Base-by-base conservation (phyloP, 2,113 vertebrate genomes). In the Gobius niger region DNA sequence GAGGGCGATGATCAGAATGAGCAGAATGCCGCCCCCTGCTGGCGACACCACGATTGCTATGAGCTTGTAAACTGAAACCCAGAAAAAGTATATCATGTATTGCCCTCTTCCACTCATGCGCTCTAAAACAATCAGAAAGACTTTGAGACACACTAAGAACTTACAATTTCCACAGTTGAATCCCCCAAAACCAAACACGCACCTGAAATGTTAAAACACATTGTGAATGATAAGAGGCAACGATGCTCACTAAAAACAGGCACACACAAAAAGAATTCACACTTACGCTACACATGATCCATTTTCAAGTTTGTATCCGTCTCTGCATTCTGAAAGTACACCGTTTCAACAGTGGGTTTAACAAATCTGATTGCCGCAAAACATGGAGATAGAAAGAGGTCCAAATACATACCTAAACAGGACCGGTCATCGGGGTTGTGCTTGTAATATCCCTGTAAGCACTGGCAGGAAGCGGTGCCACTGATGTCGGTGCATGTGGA, bases 141-240 rank as follows among this genome's bases (percentile, higher is more conserved):
- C 44, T 56, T 49, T 15, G 3, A 9, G 6, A n/a, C n/a, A n/a
- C n/a, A n/a, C n/a, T n/a, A n/a, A n/a, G n/a, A 10, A 95, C 96
- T 95, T 88, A 98, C 98, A 96, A 70, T 98, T 98, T 81, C 92
- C 95, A 83, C 98, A 99, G 88, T 99, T 98, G 87, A 98, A 97
- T 85, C 98, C 98, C 64, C 98, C 98, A 60, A 99, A 95, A 75
- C 97, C 98, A 60, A 98, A 99, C 0, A 92, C 93, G 83, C 98
- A 98, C 73, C 98, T 99, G 83, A 56, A 91, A 93, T 46, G 77
- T 0, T 77, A 14, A 71, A 50, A 77, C 12, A 77, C 40, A 50
- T 9, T 6, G 19, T 50, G 24, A 50, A 9, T 46, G 10, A 47
- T 46, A 4, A 49, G 12, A 13, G 13, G 47, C 13, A 14, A 14